Percentiles rank a stretch among this genome's conserved stretches.
These are phyloP conservation scores for Plutella xylostella DNA, from an alignment of 2,888 invertebrate species.

Conservation along the genomic window DNA sequence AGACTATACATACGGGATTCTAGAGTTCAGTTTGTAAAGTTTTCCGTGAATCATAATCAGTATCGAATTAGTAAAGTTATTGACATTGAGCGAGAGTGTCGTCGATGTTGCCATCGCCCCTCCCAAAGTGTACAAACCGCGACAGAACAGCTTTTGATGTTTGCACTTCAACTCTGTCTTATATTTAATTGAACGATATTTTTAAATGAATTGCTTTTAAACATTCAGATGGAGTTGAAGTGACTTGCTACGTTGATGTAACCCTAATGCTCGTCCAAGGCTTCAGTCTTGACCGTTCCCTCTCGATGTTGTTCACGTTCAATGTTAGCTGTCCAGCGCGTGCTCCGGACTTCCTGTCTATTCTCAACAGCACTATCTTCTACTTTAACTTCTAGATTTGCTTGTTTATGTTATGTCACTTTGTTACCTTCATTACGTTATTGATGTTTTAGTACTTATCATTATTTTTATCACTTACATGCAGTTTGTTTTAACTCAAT, in stretches of 20 bases:
- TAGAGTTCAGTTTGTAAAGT: slow-evolving; percentile 46
- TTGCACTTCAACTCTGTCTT: slow-evolving; percentile 33
- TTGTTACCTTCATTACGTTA: background rate
- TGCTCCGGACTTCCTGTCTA: background rate
- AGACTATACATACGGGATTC: too few species aligned
- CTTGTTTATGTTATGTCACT: slow-evolving; percentile 1
- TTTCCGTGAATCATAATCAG: slow-evolving; percentile 24
- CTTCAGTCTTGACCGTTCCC: slow-evolving; percentile 9
- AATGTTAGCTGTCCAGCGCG: background rate
- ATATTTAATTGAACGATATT: slow-evolving; percentile 8
- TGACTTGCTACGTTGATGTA: slow-evolving; percentile 6
- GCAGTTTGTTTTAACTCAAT: too few species aligned
- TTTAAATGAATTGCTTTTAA: background rate
- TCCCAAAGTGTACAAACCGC: slow-evolving; percentile 48
- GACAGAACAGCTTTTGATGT: slow-evolving; percentile 39
- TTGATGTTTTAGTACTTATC: too few species aligned
- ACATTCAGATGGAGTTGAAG: slow-evolving; percentile 12
- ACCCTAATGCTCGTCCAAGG: slow-evolving; percentile 45
- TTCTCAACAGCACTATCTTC: background rate
- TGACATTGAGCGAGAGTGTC: slow-evolving; percentile 28
- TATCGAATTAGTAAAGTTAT: slow-evolving; percentile 9
- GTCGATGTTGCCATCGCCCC: slow-evolving; percentile 61
- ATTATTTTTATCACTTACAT: too few species aligned
- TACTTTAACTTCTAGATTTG: background rate
- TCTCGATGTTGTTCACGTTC: slow-evolving; percentile 40